These are phyloP conservation scores for Pampusana beccarii DNA, from an alignment of 2,113 vertebrate genomes.

Conservation along the genomic window DNA sequence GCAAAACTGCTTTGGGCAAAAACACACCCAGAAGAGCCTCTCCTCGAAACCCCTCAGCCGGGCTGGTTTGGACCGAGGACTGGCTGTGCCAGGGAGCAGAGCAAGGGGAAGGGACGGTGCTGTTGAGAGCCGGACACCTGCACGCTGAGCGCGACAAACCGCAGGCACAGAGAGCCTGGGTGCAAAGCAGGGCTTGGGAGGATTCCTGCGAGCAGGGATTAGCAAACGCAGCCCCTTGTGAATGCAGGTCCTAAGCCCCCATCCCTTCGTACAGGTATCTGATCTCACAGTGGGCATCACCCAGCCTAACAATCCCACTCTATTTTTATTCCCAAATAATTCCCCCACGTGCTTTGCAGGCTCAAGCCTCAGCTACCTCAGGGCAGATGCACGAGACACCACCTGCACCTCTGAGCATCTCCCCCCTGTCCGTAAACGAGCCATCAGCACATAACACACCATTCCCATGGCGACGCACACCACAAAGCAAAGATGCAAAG, in stretches of 20 bases:
- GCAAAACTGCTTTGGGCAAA: not conserved
- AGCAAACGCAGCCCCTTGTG: not conserved
- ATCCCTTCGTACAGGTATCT: not conserved
- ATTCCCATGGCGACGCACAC: not conserved
- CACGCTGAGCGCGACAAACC: rapidly evolving
- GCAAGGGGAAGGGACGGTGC: not conserved
- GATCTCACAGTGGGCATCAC: rapidly evolving
- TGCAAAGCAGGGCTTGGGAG: not conserved
- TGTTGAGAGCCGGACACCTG: not conserved
- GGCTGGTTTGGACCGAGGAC: not conserved
- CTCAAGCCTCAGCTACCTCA: not conserved
- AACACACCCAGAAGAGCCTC: not conserved
- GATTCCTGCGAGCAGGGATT: not conserved
- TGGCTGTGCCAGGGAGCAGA: not conserved
- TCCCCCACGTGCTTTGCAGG: rapidly evolving
- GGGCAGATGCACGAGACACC: not conserved
- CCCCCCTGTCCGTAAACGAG: not conserved
- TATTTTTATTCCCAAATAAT: not conserved
- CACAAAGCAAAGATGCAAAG: not conserved
- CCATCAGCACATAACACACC: not conserved
- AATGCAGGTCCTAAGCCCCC: not conserved
- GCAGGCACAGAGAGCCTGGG: rapidly evolving
- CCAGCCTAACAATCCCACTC: not conserved
- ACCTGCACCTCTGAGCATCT: not conserved
- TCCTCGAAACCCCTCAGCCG: rapidly evolving